phyloP scores from a whole-genome alignment of 2,888 invertebrate species.

The Thumatha senex region DNA sequence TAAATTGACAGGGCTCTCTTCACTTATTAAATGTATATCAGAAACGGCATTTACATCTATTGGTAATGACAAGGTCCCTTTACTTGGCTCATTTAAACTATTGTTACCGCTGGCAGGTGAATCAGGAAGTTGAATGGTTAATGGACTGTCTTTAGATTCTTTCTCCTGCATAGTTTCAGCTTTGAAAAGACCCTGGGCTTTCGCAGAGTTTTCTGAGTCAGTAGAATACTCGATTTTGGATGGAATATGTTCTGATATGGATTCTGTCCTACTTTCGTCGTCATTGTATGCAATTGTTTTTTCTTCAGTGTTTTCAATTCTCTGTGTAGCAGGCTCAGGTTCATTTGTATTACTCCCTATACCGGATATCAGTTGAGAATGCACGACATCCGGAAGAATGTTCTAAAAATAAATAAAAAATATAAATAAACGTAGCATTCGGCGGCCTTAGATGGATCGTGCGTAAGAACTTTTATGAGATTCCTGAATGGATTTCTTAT shows the following conservation, averaged over 20 bases:
- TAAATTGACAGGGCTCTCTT: constrained; percentile 72
- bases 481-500: constrained; percentile 22
- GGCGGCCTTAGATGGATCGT: constrained; percentile 19
- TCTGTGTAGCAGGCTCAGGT: constrained; percentile 45
- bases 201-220: constrained; percentile 51
- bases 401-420: constrained; percentile 80
- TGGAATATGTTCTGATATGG: constrained; percentile 74
- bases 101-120: constrained; percentile 52
- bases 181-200: constrained; percentile 45
- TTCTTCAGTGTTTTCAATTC: constrained; percentile 44
- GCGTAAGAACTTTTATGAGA: constrained; percentile 14
- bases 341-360: constrained; percentile 54
- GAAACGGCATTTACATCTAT: constrained; percentile 56
- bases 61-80: constrained; percentile 64
- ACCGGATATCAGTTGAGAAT: constrained; percentile 75
- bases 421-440: constrained; percentile 51
- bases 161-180: constrained; percentile 46
- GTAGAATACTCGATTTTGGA: constrained; percentile 66
- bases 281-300: constrained; percentile 39
- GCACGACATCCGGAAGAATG: constrained; percentile 81
- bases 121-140: constrained; percentile 46
- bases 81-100: constrained; percentile 54
- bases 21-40: constrained; percentile 65
- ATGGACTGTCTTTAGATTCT: constrained; percentile 45
- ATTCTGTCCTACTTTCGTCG: constrained; percentile 63